phyloP scores from a whole-genome alignment of 2,797 vertebrate species.

The Girardinus metallicus region DNA sequence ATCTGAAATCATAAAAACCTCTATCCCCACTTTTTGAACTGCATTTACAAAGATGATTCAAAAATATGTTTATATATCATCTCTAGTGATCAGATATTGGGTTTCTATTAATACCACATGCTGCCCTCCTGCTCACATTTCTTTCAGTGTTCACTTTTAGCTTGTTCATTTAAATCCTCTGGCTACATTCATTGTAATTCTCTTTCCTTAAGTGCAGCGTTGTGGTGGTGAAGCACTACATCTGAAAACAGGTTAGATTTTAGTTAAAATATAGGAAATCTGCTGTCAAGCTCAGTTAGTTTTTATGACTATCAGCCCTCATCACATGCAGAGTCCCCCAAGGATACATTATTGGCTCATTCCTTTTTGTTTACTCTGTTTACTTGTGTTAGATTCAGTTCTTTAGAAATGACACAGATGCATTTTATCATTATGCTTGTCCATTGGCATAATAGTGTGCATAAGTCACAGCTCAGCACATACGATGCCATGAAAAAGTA shows the following conservation, averaged over 20 bases:
- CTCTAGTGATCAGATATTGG: background rate
- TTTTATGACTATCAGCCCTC: background rate
- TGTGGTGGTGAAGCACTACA: background rate
- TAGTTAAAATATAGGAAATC: background rate
- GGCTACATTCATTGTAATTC: background rate
- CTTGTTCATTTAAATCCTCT: background rate
- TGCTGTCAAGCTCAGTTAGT: background rate
- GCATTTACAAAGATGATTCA: background rate
- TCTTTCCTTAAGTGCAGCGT: background rate
- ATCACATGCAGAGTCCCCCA: background rate
- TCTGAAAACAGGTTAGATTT: background rate
- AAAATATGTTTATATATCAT: background rate
- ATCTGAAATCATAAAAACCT: background rate
- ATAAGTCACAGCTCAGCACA: background rate
- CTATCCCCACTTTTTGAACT: background rate
- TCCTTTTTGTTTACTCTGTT: background rate
- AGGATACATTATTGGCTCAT: background rate
- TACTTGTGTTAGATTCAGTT: background rate
- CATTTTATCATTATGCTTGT: background rate
- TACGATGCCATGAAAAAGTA: background rate
- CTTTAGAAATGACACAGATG: background rate
- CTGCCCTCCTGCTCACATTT: background rate
- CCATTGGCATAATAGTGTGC: background rate
- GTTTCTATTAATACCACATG: background rate
- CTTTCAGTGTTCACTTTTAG: background rate